Base-by-base conservation (phyloP, 2,888 invertebrate species). In the Sympetrum striolatum region DNA sequence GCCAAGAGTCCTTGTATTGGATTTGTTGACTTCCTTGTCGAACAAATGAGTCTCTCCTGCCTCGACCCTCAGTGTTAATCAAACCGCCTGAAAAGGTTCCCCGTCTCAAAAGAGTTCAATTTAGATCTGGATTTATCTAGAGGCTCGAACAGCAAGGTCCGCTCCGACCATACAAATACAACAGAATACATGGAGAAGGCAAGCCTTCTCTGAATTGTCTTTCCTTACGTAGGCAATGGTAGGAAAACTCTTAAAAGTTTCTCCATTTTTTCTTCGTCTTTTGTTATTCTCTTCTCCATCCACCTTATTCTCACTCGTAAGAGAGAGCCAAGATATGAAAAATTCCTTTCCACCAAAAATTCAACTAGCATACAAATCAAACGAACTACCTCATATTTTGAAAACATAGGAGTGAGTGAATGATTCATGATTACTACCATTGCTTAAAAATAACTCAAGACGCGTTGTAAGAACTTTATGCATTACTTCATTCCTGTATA, bases 21-120 rank as follows among this genome's bases (percentile, higher is more conserved):
- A 90, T 90, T 90, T 73, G 90, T 90, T 81, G 82, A 81, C 81
- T 90, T 81, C 64, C 90, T 90, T 90, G 90, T 90, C 79, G 82
- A 81, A 90, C 90, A 90, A 90, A 90, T 90, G 90, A 90, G 81
- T 35, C 82, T 81, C 90, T 58, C 58, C 64, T 64, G 31, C 81
- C 81, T 35, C 81, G 58, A 86, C 37, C 60, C 31, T 31, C 86
- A 58, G 86, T 64, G 86, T 86, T 86, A 86, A 86, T 86, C 86
- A 86, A 86, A 86, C 60, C 86, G 86, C 60, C 86, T 86, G 86
- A 86, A 86, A 86, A 60, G 86, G 58, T 60, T 39, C 60, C 58
- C 60, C 86, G 37, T 37, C 86, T 86, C 86, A 86, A 86, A 86
- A 86, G 86, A 86, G 86, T 86, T 86, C 86, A 86, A 86, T 86